Evolutionary conservation across 2,888 invertebrate genomes (phyloP).

Genomic region (Ophion ellenae): DNA sequence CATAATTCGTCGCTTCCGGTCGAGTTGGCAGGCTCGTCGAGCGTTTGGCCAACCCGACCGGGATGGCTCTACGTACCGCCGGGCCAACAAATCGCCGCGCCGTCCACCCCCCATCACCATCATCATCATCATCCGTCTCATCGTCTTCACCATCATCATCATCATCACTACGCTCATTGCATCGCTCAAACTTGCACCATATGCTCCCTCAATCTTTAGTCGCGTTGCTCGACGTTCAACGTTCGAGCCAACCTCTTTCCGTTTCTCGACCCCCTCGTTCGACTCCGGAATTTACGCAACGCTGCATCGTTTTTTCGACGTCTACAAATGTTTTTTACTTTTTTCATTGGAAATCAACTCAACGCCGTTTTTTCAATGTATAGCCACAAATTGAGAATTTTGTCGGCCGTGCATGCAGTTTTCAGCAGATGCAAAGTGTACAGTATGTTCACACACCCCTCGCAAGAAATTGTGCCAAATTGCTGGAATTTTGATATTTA

Average conservation of each 20-base stretch:
- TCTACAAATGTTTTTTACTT: neutral
- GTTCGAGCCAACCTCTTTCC: neutral
- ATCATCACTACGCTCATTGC: conserved; percentile 79
- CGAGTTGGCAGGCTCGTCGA: conserved; percentile 48
- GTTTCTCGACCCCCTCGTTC: neutral
- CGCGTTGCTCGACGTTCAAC: neutral
- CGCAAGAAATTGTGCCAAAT: neutral
- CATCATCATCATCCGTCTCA: conserved; percentile 70
- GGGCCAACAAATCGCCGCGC: conserved; percentile 67
- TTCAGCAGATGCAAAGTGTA: neutral
- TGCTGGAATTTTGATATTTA: neutral
- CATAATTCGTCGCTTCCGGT: conserved; percentile 19
- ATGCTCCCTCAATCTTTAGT: conserved; percentile 81
- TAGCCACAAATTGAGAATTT: neutral
- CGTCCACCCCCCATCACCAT: conserved; percentile 65
- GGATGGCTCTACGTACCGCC: conserved; percentile 79
- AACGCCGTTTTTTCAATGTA: neutral
- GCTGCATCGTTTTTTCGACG: neutral
- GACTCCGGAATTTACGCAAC: neutral
- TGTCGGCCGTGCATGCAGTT: neutral
- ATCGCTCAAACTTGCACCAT: conserved; percentile 82
- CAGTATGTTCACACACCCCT: neutral
- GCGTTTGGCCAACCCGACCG: conserved; percentile 77
- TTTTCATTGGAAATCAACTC: neutral
- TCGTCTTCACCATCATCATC: conserved; percentile 69